phyloP scores from a whole-genome alignment of 23 tunicate species.

The Ascidia mentula region DNA sequence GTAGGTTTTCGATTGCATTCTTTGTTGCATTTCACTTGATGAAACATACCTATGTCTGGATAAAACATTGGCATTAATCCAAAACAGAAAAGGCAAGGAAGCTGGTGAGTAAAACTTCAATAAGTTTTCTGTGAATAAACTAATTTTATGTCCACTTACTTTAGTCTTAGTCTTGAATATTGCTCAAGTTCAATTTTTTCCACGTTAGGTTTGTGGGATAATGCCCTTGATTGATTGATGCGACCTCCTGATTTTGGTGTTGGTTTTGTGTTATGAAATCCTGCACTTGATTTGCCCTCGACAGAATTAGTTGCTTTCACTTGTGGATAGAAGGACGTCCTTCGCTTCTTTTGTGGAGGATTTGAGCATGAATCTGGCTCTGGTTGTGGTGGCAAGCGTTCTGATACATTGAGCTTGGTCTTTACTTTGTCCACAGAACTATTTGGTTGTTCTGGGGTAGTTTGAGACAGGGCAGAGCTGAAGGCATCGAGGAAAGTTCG shows the following conservation, averaged over 20 bases:
- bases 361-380: slow-evolving; percentile 14
- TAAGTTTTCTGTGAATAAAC: neutral
- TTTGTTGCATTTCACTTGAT: slow-evolving; percentile 51
- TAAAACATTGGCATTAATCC: neutral
- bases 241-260: no score
- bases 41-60: slow-evolving; percentile 45
- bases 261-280: no score
- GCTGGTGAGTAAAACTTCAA: neutral
- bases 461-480: neutral
- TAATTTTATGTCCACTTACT: slow-evolving; percentile 34
- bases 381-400: neutral
- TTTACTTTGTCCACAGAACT: neutral
- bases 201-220: neutral
- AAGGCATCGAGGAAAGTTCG: slow-evolving; percentile 53
- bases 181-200: slow-evolving; percentile 44
- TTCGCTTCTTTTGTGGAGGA: slow-evolving; percentile 71
- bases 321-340: slow-evolving; percentile 26
- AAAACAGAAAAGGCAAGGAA: neutral
- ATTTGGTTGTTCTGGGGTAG: neutral
- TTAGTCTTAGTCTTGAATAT: slow-evolving; percentile 62
- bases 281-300: no score
- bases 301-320: no score
- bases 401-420: neutral
- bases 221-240: slow-evolving; percentile 4
- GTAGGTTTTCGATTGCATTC: slow-evolving; percentile 65